Conservation (phyloP, 2,888 invertebrate species). For the Eilema caniola region DNA sequence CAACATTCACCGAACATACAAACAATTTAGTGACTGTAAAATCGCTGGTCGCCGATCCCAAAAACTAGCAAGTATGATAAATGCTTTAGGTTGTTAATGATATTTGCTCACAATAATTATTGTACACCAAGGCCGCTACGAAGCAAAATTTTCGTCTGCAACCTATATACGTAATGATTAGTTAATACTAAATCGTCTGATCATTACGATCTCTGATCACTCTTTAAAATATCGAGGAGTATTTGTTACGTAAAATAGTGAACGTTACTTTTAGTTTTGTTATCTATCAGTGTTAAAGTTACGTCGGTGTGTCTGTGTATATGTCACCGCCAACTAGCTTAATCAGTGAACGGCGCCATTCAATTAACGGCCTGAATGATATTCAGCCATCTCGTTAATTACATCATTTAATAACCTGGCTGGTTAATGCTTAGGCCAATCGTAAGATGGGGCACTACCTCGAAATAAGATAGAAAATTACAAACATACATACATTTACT, state of each 20-base stretch:
- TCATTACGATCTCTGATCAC: background rate
- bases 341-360: no score
- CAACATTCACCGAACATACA: background rate
- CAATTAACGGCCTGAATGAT: no score
- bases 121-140: background rate
- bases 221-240: constrained; percentile 2
- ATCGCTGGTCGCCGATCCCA: background rate
- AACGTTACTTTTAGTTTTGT: constrained; percentile 9
- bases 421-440: no score
- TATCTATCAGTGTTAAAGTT: constrained; percentile 2
- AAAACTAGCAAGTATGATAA: background rate
- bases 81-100: background rate
- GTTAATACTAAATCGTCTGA: background rate
- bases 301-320: background rate
- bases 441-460: no score
- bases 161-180: constrained; percentile 1
- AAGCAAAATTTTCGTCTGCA: background rate
- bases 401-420: no score
- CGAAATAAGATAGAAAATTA: no score
- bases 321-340: no score
- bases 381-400: no score
- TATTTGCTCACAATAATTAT: background rate
- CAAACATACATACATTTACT: no score
- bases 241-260: constrained; percentile 5
- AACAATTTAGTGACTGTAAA: background rate